These are phyloP conservation scores for Gallinago media DNA, from an alignment of 2,113 vertebrate genomes.

Conservation along the genomic window DNA sequence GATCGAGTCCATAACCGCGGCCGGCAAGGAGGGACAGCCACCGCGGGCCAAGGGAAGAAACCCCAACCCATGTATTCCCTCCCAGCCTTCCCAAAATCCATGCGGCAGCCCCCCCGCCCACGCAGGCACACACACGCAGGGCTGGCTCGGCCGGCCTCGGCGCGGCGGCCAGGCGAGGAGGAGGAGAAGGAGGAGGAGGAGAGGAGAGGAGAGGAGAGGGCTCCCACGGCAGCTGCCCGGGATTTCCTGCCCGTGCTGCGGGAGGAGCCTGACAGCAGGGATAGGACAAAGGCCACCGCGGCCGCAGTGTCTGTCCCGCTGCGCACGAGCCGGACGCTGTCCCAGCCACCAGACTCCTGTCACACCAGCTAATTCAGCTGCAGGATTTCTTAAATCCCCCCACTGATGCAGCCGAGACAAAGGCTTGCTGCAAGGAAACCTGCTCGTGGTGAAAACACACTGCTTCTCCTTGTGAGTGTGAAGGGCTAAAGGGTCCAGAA, in stretches of 20 bases:
- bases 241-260: constrained; percentile 47
- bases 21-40: constrained; percentile 36
- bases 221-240: constrained; percentile 38
- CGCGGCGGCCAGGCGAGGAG: neutral
- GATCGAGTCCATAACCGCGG: constrained; percentile 90
- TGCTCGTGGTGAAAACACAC: neutral
- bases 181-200: neutral
- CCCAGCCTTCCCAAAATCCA: constrained; percentile 49
- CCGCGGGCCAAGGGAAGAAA: constrained; percentile 1
- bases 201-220: neutral
- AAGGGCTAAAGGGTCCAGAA: neutral
- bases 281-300: neutral
- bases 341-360: neutral
- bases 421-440: neutral
- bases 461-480: neutral
- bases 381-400: neutral
- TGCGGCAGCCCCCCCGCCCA: constrained; percentile 65
- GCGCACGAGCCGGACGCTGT: neutral
- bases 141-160: neutral
- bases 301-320: neutral
- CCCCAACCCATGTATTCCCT: constrained; percentile 57
- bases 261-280: constrained; percentile 22
- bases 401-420: neutral
- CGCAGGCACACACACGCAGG: constrained; percentile 39
- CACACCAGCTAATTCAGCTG: neutral